phyloP scores from a whole-genome alignment of 2,888 invertebrate species.

The Bellardia pandia region DNA sequence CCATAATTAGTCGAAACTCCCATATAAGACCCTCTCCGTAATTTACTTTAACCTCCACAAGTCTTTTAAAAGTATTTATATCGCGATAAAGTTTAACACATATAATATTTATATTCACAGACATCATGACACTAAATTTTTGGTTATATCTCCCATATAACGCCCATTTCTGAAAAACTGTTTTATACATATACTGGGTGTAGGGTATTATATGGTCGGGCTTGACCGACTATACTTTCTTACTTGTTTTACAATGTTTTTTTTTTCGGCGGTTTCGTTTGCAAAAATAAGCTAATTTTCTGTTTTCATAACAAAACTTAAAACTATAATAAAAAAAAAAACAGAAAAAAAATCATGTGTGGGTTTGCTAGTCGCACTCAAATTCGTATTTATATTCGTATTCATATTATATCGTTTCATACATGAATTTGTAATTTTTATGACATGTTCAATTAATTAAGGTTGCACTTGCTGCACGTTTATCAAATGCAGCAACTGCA shows the following conservation, averaged over 20 bases:
- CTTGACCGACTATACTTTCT: too few species aligned
- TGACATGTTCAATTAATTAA: slow-evolving; percentile 73
- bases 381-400: slow-evolving; percentile 26
- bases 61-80: too few species aligned
- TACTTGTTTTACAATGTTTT: slow-evolving; percentile 14
- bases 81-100: too few species aligned
- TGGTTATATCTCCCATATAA: too few species aligned
- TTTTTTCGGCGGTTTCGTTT: slow-evolving; percentile 38
- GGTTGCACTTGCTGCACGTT: slow-evolving; percentile 66
- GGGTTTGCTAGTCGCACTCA: slow-evolving; percentile 40
- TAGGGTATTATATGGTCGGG: too few species aligned
- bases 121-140: too few species aligned
- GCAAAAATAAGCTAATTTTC: slow-evolving; percentile 32
- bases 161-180: too few species aligned
- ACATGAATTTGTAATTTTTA: slow-evolving; percentile 70
- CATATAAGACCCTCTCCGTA: too few species aligned
- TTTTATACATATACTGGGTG: too few species aligned
- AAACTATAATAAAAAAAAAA: slow-evolving; percentile 23
- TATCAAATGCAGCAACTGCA: slow-evolving; percentile 46
- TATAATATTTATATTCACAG: too few species aligned
- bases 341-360: slow-evolving; percentile 43
- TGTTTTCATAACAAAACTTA: neutral
- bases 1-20: too few species aligned
- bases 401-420: slow-evolving; percentile 60
- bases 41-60: too few species aligned